Evolutionary conservation across 1,140 invertebrate genomes (phyloP), one percentile per base, ranked within the genome.

Genomic region (Phocides pigmalion): DNA sequence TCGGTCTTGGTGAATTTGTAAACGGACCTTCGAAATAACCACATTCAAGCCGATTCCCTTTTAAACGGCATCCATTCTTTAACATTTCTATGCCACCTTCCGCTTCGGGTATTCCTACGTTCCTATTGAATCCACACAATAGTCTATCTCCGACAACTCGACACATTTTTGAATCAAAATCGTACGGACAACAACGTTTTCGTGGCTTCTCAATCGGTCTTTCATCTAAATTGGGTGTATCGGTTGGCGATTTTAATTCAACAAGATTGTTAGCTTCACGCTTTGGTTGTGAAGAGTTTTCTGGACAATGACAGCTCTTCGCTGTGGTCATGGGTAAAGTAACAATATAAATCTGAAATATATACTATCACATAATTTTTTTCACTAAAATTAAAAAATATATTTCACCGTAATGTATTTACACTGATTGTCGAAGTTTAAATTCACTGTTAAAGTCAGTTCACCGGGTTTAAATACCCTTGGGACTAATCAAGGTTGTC

Each of bases 51-150:
- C 85, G 74, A 1, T 80, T 80, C 1, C 70, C 68, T 16, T 72
- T 58, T 46, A 89, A 39, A 20, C 80, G 64, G 50, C 86, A 90
- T 3, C 78, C 82, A 39, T 82, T 77, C 19, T 67, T 44, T 19
- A 84, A 51, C 6, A 80, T 44, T 0, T 70, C 17, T 3, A 46
- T 15, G 8, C 44, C 35, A 1, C 76, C 59, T 5, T 66, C 53
- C 19, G 51, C 68, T n/a, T 61, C 14, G 20, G 70, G 74, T 1
- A 19, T 56, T 0, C 79, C 80, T 19, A 78, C 37, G 70, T 90
- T 90, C 54, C 12, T 79, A 39, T 90, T 78, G 51, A 78, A 89
- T 1, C 88, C 88, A 62, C 88, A 90, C 9, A 89, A 62, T 0
- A 84, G 14, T 59, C 85, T 72, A 41, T 90, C 84, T 19, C 79